Percentiles rank a stretch among this genome's conserved stretches.
Evolutionary conservation across 2,797 vertebrate genomes (phyloP).

Genomic region (Peromyscus aztecus): DNA sequence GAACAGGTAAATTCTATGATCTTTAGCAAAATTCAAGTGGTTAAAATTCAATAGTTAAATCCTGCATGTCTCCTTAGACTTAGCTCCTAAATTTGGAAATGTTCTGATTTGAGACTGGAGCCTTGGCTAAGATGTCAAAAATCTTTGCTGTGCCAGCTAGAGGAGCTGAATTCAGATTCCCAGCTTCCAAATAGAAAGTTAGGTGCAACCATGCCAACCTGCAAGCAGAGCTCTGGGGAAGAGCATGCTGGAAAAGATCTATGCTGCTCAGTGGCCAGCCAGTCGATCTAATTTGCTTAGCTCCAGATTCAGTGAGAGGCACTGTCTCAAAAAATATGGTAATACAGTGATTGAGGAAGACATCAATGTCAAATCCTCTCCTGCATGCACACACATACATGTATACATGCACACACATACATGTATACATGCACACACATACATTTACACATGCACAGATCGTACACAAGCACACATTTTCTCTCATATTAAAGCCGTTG

Average conservation of each 20-base stretch:
- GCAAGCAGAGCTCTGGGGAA: neutral
- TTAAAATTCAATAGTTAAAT: neutral
- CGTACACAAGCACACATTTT: neutral
- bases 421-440: neutral
- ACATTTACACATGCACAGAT: neutral
- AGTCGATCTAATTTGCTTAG: neutral
- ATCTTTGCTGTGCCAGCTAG: too few relatives aligned
- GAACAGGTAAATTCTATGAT: neutral
- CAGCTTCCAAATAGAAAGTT: neutral
- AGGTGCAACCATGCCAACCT: neutral
- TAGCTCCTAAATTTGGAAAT: neutral
- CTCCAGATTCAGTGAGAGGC: neutral
- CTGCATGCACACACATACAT: neutral
- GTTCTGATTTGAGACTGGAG: neutral
- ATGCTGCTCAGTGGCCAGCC: too few relatives aligned
- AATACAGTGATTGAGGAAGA: neutral
- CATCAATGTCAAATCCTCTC: too few relatives aligned
- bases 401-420: neutral
- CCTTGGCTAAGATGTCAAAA: neutral
- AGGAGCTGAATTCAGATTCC: neutral
- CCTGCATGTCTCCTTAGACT: neutral
- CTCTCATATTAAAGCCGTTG: neutral
- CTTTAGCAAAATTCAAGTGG: neutral
- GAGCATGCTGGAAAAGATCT: neutral
- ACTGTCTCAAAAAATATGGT: neutral